These are phyloP conservation scores for Ptyas mucosa DNA, from an alignment of 2,113 vertebrate species.

Conservation along the genomic window DNA sequence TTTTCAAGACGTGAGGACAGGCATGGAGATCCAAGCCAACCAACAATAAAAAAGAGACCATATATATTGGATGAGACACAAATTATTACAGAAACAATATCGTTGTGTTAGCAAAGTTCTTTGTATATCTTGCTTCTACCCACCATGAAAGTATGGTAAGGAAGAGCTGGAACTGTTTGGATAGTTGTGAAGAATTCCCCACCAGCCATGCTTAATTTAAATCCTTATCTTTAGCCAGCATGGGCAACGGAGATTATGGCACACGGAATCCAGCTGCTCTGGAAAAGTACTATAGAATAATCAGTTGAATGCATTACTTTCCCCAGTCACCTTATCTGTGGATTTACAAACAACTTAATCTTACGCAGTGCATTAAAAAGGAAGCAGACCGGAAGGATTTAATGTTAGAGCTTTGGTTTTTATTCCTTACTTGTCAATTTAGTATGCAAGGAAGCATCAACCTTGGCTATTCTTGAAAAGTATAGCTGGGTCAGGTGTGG, in stretches of 20 bases:
- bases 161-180: neutral
- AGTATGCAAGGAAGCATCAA: neutral
- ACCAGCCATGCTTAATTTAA: neutral
- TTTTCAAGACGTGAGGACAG: neutral
- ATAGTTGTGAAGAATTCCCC: neutral
- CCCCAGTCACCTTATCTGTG: neutral
- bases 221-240: neutral
- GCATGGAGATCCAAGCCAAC: neutral
- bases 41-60: neutral
- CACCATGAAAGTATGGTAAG: neutral
- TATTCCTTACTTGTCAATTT: neutral
- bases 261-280: neutral
- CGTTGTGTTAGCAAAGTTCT: neutral
- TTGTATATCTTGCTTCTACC: neutral
- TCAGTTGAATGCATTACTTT: neutral
- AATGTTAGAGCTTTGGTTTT: slow-evolving; percentile 22
- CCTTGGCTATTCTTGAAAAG: neutral
- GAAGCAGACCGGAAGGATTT: slow-evolving; percentile 1
- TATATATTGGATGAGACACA: neutral
- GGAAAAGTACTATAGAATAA: neutral
- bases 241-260: neutral
- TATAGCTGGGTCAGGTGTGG: neutral
- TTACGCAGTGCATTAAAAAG: slow-evolving; percentile 9
- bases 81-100: neutral
- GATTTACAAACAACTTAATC: slow-evolving; percentile 4